Evolutionary conservation across 2,888 invertebrate genomes (phyloP), one percentile per base, ranked within the genome.

Genomic region (Ormia ochracea): DNA sequence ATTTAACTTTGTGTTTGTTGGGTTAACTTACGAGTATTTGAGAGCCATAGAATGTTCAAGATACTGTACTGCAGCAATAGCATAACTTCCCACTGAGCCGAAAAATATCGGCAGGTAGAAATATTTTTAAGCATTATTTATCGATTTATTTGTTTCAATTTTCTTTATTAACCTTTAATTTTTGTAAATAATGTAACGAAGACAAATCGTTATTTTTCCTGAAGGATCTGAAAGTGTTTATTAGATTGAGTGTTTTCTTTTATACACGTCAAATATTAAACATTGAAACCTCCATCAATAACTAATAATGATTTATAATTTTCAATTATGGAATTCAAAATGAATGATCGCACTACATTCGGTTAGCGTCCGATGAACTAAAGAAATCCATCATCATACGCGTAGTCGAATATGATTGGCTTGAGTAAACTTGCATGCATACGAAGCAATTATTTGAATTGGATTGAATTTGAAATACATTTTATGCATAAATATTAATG

Each of bases 261-360:
- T n/a, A 21, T 33, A 6, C 12, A 43, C n/a, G 28, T 38, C 45
- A 45, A 7, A 12, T 36, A 21, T 36, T 41, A 19, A 58, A 28
- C 12, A 73, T 48, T 66, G 68, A 10, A 78, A 74, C 69, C n/a
- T n/a, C n/a, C n/a, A n/a, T n/a, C n/a, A n/a, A n/a, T n/a, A n/a
- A 65, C 69, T 65, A 69, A 74, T 79, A 74, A 70, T 74, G 79
- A 79, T 79, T 79, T 59, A 79, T 74, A 66, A 70, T 59, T 59
- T 70, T 52, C 31, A 58, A 58, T 58, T 14, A 14, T 41, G 23
- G 12, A 43, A 45, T 6, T 43, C 36, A n/a, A 76, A 69, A 61
- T 69, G 69, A 63, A 38, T 63, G 63, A 70, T 70, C 19, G 66
- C 14, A 10, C 23, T 17, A 19, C n/a, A 3, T 28, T 3, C 7